A percentile compares a stretch with the other conserved stretches of the same genome.
These are phyloP conservation scores for Glomeris marginata DNA, from an alignment of 2,888 invertebrate genomes.

Conservation along the genomic window DNA sequence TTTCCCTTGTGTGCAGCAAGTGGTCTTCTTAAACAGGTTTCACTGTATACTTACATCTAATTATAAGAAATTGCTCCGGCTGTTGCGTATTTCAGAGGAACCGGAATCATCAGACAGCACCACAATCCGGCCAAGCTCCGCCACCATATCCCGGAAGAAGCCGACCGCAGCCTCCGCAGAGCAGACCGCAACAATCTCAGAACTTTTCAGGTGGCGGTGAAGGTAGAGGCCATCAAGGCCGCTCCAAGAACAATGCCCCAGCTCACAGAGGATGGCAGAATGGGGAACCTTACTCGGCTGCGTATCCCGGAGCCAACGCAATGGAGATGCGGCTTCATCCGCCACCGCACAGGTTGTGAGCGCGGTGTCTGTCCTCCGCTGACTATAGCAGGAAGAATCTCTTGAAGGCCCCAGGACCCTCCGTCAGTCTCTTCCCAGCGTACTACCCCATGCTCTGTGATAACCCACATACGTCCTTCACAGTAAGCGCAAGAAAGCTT, in stretches of 20 bases:
- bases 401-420: constrained; percentile 51
- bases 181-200: constrained; percentile 21
- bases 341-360: constrained; percentile 30
- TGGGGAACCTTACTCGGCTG: constrained; percentile 53
- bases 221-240: constrained; percentile 47
- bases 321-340: constrained; percentile 54
- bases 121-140: constrained; percentile 17
- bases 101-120: constrained; percentile 17
- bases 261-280: constrained; percentile 35
- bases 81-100: constrained; percentile 17
- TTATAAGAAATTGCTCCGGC: too few species aligned
- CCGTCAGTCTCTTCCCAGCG: constrained; percentile 37
- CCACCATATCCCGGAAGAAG: constrained; percentile 22
- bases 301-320: constrained; percentile 46
- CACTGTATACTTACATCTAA: too few species aligned
- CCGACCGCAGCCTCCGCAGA: not conserved
- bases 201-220: constrained; percentile 40
- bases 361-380: too few species aligned
- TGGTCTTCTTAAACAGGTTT: too few species aligned
- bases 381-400: constrained; percentile 76
- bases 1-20: too few species aligned
- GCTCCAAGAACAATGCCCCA: constrained; percentile 19
- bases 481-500: too few species aligned
- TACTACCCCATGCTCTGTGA: constrained; percentile 64
- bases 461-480: too few species aligned